Percentiles rank a stretch among this genome's conserved stretches.
These are phyloP conservation scores for Sphaeridia pumilis DNA, from an alignment of 2,888 invertebrate species.

Conservation along the genomic window DNA sequence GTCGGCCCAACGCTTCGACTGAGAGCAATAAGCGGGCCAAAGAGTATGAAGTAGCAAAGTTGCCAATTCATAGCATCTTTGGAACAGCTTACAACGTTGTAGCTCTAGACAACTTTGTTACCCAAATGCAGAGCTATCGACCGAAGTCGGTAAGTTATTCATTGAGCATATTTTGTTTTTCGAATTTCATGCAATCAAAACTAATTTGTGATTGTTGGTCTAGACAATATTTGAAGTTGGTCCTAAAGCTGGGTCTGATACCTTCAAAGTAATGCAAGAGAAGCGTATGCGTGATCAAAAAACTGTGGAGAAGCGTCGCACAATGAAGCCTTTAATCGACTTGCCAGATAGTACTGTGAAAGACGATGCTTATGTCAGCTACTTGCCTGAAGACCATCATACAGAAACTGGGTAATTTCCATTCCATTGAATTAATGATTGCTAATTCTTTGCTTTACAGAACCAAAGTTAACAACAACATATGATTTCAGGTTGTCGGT, in stretches of 20 bases:
- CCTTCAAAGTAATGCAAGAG: constrained; percentile 72
- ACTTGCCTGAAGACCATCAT: constrained; percentile 69
- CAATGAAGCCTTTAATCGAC: constrained; percentile 42
- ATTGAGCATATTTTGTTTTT: too few species aligned
- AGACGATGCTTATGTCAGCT: constrained; percentile 74
- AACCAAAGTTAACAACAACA: not conserved
- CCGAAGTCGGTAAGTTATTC: constrained; percentile 54
- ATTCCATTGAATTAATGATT: not conserved
- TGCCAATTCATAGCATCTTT: constrained; percentile 55
- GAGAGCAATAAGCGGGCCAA: constrained; percentile 84
- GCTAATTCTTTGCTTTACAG: not conserved
- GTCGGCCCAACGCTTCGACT: constrained; percentile 74
- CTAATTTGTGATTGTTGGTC: not conserved
- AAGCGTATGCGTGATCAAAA: constrained; percentile 64
- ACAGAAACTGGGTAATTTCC: constrained; percentile 61
- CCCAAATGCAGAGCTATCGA: constrained; percentile 61
- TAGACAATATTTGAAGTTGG: constrained; percentile 91
- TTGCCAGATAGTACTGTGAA: constrained; percentile 34
- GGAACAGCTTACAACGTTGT: constrained; percentile 40
- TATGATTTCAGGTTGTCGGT: constrained; percentile 54
- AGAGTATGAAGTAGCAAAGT: constrained; percentile 47
- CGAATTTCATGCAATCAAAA: too few species aligned
- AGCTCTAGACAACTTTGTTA: constrained; percentile 46
- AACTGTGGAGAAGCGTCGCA: constrained; percentile 44
- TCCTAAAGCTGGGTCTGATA: constrained; percentile 62